Percentiles rank a stretch among this genome's conserved stretches.
phyloP scores from a whole-genome alignment of 1,140 invertebrate genomes.

The Zeugodacus cucurbitae region DNA sequence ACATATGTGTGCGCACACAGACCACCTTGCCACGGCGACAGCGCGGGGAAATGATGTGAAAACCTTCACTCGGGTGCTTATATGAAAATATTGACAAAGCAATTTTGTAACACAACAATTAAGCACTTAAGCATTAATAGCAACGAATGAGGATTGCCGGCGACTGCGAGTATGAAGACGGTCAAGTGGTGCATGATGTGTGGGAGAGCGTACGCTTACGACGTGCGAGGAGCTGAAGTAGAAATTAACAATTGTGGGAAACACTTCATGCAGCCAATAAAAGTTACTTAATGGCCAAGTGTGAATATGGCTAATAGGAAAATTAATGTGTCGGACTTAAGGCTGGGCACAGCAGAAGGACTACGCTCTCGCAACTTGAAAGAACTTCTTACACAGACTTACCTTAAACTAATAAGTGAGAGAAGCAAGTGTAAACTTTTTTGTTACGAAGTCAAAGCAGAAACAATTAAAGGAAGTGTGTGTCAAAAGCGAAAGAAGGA shows the following conservation, averaged over 20 bases:
- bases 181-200: background rate
- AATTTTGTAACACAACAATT: slow-evolving; percentile 39
- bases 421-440: background rate
- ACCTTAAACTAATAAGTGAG: background rate
- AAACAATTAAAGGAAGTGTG: background rate
- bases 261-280: slow-evolving; percentile 1
- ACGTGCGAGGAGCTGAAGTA: background rate
- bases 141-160: background rate
- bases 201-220: background rate
- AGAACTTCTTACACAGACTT: background rate
- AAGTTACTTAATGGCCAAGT: slow-evolving; percentile 12
- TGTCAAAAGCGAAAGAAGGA: background rate
- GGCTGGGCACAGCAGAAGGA: background rate
- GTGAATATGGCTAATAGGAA: slow-evolving; percentile 1
- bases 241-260: background rate
- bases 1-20: background rate
- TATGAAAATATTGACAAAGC: slow-evolving; percentile 41
- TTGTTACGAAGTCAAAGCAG: background rate
- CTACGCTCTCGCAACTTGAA: background rate
- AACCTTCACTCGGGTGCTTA: background rate
- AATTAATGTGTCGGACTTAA: background rate
- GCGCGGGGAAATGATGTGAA: background rate
- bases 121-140: slow-evolving; percentile 36
- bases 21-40: background rate
- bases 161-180: background rate